Evolutionary conservation across 2,113 vertebrate genomes (phyloP), one percentile per base, ranked within the genome.

Genomic region (Butastur rufipennis): DNA sequence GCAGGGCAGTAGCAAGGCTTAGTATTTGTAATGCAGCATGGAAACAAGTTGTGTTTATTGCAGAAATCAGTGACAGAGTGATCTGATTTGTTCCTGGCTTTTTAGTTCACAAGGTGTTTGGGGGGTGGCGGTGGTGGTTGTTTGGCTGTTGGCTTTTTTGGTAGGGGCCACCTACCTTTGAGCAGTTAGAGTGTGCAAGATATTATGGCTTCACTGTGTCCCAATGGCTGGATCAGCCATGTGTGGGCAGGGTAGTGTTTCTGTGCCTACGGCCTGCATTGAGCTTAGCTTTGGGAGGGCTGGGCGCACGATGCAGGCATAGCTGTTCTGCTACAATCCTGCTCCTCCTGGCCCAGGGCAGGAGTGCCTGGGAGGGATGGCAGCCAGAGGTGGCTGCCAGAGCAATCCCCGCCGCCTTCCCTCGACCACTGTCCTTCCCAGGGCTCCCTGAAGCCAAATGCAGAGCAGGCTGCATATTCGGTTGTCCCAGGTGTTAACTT

Each of bases 381-480:
- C 32, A 68, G 62, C 32, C 71, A 72, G 21, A 34, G 67, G 38
- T 8, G 42, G 55, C 48, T 89, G 88, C 36, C 31, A 16, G 38
- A 75, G 52, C 32, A 16, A 4, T 65, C 20, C 22, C 22, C 0
- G 8, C 21, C 2, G 0, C 43, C 66, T 50, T 86, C 27, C 12
- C 27, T 34, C 56, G 50, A 21, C 34, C 32, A 6, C 16, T n/a
- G 16, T 31, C 20, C 53, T 90, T 47, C 56, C 52, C 52, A 34
- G 53, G 52, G 22, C 78, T 90, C 40, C 56, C 56, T 50, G n/a
- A 7, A 62, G 65, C 65, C 68, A 65, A 7, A 11, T 6, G 48
- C 48, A 56, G 43, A 73, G 55, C 40, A 26, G 50, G 48, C 61
- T 79, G 45, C 25, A 1, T 18, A 4, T 21, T 19, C 1, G 0